Evolutionary conservation across 2,888 invertebrate genomes (phyloP), one percentile per base, ranked within the genome.

Genomic region (Piscicola geometra): DNA sequence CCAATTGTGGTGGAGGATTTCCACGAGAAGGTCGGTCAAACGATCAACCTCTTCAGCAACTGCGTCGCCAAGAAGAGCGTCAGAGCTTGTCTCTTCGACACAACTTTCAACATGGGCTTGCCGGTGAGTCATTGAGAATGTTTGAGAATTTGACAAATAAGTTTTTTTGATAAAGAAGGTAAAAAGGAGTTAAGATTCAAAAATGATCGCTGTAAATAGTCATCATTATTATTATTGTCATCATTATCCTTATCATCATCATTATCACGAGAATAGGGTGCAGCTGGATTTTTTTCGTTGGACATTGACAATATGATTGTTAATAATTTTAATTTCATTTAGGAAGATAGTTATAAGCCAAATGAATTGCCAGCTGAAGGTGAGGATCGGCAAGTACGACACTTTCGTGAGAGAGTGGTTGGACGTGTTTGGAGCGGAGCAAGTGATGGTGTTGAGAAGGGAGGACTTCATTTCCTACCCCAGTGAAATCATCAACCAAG

Each of bases 351-450:
- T n/a, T n/a, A n/a, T n/a, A n/a, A n/a, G n/a, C n/a, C n/a, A n/a
- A n/a, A n/a, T n/a, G n/a, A n/a, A n/a, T n/a, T n/a, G n/a, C n/a
- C 41, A 77, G 76, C 70, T 75, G 32, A 66, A 68, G 28, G 47
- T 77, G 75, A 76, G 76, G 21, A 77, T 77, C 52, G 75, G 76
- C 18, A 77, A 75, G 75, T 77, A 77, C 64, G 75, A 66, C 50
- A 69, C 74, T 9, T 77, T 75, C 68, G 70, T 77, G 12, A 30
- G 50, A 60, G 76, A 77, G 25, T 77, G 75, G 75, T 35, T 75
- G 41, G 32, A 56, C 9, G 71, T 47, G 1, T 75, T 77, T 52
- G 32, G 71, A 56, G 36, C 12, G 28, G 30, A 56, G 2, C 74
- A 77, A 28, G 70, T 77, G n/a, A 68, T 52, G 28, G 69, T 77